A percentile compares a stretch with the other conserved stretches of the same genome.
Conservation (phyloP, 2,888 invertebrate species). For the Andrena dorsata region DNA sequence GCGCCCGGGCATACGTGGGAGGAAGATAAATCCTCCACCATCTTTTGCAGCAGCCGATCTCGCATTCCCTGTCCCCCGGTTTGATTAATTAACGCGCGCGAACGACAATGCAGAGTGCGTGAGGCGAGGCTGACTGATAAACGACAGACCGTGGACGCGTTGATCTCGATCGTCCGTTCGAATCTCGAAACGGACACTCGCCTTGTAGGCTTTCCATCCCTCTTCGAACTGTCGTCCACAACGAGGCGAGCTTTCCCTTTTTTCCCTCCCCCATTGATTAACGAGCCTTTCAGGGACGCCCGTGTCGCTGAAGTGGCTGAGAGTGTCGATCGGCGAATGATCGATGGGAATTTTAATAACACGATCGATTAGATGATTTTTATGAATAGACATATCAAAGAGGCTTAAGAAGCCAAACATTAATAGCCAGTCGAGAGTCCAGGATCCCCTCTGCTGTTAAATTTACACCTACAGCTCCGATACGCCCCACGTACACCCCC, state of each 20-base stretch:
- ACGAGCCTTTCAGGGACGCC: slow-evolving; percentile 62
- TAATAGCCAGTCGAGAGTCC: neutral
- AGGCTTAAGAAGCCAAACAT: neutral
- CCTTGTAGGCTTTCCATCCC: slow-evolving; percentile 32
- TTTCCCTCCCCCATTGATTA: slow-evolving; percentile 54
- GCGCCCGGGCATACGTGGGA: slow-evolving; percentile 11
- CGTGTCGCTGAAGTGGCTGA: slow-evolving; percentile 10
- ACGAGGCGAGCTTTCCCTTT: slow-evolving; percentile 51
- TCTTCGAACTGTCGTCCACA: slow-evolving; percentile 50
- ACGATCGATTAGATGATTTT: slow-evolving; percentile 23
- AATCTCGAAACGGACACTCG: slow-evolving; percentile 42
- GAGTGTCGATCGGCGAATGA: slow-evolving; percentile 36
- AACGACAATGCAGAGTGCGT: slow-evolving; percentile 52
- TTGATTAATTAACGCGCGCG: slow-evolving; percentile 69
- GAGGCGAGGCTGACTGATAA: slow-evolving; percentile 58
- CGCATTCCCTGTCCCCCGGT: slow-evolving; percentile 40
- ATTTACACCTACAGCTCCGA: neutral
- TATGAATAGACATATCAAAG: neutral
- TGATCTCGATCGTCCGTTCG: slow-evolving; percentile 33
- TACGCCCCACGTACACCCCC: no score
- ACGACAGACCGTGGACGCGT: slow-evolving; percentile 45
- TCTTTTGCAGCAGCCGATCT: slow-evolving; percentile 45
- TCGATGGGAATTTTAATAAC: slow-evolving; percentile 51
- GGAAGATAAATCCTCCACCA: slow-evolving; percentile 60
- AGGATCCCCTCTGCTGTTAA: neutral